Percentiles rank a stretch among this genome's conserved stretches.
These are phyloP conservation scores for Smittia sp. DNA, from an alignment of 2,888 invertebrate genomes.

Conservation along the genomic window DNA sequence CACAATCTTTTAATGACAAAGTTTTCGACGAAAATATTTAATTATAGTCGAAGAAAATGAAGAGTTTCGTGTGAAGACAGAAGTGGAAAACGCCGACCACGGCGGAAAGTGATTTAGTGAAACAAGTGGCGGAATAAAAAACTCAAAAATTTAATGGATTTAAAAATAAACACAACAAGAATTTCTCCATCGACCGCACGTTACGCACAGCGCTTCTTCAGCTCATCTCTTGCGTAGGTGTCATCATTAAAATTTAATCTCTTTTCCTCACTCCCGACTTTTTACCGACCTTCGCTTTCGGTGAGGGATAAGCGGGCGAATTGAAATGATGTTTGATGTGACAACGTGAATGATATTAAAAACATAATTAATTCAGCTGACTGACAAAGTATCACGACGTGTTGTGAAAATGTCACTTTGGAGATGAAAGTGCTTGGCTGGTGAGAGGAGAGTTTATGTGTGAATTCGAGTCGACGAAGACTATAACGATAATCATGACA, in stretches of 20 bases:
- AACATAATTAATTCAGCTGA: too few species aligned
- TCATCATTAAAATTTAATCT: conserved; percentile 10
- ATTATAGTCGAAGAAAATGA: too few species aligned
- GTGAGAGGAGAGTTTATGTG: too few species aligned
- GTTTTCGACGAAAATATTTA: too few species aligned
- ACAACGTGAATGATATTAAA: neutral
- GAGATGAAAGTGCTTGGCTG: too few species aligned
- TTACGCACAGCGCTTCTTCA: conserved; percentile 3
- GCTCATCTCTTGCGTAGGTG: neutral
- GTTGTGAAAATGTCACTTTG: too few species aligned
- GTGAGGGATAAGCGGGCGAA: neutral
- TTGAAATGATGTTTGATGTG: neutral
- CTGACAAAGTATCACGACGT: too few species aligned
- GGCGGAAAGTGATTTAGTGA: conserved; percentile 17
- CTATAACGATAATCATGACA: too few species aligned
- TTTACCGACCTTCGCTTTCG: neutral
- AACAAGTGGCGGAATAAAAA: neutral
- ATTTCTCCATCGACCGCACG: conserved; percentile 13
- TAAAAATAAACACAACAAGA: conserved; percentile 9
- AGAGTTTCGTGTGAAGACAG: too few species aligned
- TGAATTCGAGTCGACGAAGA: too few species aligned
- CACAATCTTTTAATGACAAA: neutral
- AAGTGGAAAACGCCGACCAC: neutral
- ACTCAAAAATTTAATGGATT: conserved; percentile 14
- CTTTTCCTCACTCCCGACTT: neutral